These are phyloP conservation scores for Tichodroma muraria DNA, from an alignment of 2,113 vertebrate genomes.

Conservation along the genomic window DNA sequence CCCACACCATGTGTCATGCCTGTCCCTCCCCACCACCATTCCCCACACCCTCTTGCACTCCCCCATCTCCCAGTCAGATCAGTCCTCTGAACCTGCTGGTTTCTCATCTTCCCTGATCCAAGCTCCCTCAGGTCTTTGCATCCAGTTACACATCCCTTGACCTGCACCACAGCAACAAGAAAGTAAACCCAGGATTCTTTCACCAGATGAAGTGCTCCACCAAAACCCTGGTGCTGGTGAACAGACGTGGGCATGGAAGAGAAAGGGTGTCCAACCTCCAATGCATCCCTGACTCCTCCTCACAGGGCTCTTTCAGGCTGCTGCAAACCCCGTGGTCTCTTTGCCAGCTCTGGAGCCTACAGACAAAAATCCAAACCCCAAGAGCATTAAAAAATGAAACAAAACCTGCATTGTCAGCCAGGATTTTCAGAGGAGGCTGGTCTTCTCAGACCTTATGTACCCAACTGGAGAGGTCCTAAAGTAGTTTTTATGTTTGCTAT, in stretches of 20 bases:
- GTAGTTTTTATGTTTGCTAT: not conserved
- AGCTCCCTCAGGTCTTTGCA: not conserved
- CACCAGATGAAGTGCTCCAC: not conserved
- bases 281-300: not conserved
- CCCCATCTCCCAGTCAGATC: rapidly evolving
- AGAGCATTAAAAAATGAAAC: not conserved
- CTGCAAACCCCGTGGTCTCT: not conserved
- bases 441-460: not conserved
- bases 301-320: rapidly evolving
- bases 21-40: not conserved
- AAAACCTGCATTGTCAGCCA: not conserved
- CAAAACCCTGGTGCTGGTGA: not conserved
- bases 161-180: not conserved
- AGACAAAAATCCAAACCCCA: not conserved
- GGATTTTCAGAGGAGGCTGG: not conserved
- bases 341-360: not conserved
- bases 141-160: not conserved
- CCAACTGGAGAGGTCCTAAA: not conserved
- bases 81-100: not conserved
- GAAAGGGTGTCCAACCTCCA: not conserved
- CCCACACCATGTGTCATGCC: rapidly evolving
- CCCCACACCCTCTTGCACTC: not conserved
- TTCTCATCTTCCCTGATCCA: not conserved
- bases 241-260: rapidly evolving
- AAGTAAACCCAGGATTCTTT: not conserved